phyloP scores from a whole-genome alignment of 64 coral and sea anemone genomes.

The Montipora sp. region DNA sequence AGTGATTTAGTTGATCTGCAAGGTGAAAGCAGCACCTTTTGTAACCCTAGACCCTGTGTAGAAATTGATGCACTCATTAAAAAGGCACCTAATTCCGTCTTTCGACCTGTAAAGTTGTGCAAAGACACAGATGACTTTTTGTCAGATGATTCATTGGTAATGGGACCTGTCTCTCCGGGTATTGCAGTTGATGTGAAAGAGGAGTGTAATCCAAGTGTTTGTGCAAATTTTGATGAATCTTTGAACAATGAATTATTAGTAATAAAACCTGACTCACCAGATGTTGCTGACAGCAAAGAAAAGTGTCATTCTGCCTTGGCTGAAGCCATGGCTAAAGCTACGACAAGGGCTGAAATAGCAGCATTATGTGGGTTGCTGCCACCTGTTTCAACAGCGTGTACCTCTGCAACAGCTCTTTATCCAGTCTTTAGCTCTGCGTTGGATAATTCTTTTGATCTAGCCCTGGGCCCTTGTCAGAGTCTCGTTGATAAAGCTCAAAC shows the following conservation, averaged over 20 bases:
- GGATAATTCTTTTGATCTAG: too few species aligned
- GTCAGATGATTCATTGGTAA: too few species aligned
- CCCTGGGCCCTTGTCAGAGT: conserved; percentile 17
- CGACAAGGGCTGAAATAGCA: conserved; percentile 44
- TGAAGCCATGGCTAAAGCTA: conserved; percentile 17
- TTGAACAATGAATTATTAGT: too few species aligned
- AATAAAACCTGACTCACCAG: too few species aligned
- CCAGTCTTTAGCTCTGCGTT: background rate
- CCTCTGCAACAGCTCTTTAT: background rate
- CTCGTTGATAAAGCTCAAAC: conserved; percentile 22
- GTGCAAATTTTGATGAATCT: too few species aligned
- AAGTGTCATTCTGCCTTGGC: background rate
- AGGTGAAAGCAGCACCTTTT: background rate
- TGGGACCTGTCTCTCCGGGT: too few species aligned
- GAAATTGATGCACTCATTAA: background rate
- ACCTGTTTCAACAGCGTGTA: background rate
- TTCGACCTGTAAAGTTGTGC: too few species aligned
- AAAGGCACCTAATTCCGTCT: too few species aligned
- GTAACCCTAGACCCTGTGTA: background rate
- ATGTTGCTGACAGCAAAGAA: background rate
- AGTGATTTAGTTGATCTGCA: too few species aligned
- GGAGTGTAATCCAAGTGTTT: background rate
- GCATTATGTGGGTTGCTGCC: conserved; percentile 20
- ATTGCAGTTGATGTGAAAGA: too few species aligned
- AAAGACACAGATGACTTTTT: too few species aligned